Evolutionary conservation across 2,888 invertebrate species (phyloP), one percentile per base, ranked within the genome.

Genomic region (Thera obeliscata): DNA sequence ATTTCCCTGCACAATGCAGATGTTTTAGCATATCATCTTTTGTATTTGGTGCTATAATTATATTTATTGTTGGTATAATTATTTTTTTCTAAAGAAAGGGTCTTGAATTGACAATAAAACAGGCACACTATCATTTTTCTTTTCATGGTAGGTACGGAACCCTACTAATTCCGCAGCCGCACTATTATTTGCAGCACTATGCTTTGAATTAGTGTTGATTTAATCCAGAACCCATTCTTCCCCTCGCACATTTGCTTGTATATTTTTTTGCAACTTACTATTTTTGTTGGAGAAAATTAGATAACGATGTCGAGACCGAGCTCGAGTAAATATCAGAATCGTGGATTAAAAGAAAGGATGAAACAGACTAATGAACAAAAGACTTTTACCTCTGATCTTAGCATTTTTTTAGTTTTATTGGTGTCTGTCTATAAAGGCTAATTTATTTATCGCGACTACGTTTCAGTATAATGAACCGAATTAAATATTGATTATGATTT

Each of bases 301-400:
- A 68, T 73, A 69, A 69, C 60, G 66, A 74, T 64, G 59, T 66
- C 70, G 38, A 38, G 38, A 38, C 70, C 61, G 58, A 61, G 60
- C 58, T 68, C 68, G 69, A 72, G 71, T 67, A 74, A 63, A 74
- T 72, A 74, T 58, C 71, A 73, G 61, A 70, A 65, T 22, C 56
- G 66, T 60, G 69, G 62, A 75, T 75, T 72, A 72, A 74, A 74
- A 65, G 73, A 67, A 73, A 67, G 64, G 60, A 64, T 67, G 62
- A 69, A 72, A 56, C 60, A 33, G 62, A 68, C 70, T 73, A 71
- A 75, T 72, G 71, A 73, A 74, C 67, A 54, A 61, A 66, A 57
- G 41, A 56, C 60, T 59, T 58, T 49, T 46, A 61, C 57, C 49
- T 57, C 61, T 70, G 48, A 54, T 68, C 64, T 62, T 46, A 48